These are phyloP conservation scores for Eumeta japonica DNA, from an alignment of 1,140 invertebrate species.

Conservation along the genomic window DNA sequence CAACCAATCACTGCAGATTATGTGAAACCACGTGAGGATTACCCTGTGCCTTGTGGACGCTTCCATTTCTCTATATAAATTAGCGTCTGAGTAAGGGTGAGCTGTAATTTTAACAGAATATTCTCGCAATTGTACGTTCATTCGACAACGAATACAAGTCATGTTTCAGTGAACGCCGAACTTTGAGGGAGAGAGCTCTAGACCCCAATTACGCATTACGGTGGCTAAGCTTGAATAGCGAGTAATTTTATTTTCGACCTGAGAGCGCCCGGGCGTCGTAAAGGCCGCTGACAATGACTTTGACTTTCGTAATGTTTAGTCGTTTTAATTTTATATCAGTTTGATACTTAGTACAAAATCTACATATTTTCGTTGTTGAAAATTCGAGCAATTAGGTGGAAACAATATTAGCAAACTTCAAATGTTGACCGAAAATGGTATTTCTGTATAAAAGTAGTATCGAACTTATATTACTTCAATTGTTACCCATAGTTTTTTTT, in stretches of 20 bases:
- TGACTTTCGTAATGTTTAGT: neutral
- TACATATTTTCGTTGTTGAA: no score
- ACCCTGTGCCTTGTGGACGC: no score
- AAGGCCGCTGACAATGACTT: neutral
- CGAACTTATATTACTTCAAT: no score
- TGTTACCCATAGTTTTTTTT: no score
- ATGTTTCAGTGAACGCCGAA: no score
- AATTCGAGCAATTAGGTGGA: no score
- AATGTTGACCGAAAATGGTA: neutral
- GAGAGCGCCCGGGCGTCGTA: slow-evolving; percentile 2
- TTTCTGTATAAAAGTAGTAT: no score
- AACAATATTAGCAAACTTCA: neutral
- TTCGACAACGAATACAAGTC: neutral
- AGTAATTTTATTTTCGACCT: slow-evolving; percentile 20
- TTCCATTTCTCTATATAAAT: no score
- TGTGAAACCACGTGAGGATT: no score
- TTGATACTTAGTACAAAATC: neutral
- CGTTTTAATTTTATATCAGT: neutral
- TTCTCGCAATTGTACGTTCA: neutral
- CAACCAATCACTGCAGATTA: no score
- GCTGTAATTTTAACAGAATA: neutral
- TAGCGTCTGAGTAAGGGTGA: no score
- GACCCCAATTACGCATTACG: slow-evolving; percentile 15
- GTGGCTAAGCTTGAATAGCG: slow-evolving; percentile 15
- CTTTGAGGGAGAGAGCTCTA: no score